These are phyloP conservation scores for Thalassophryne amazonica DNA, from an alignment of 2,797 vertebrate species.

Conservation along the genomic window DNA sequence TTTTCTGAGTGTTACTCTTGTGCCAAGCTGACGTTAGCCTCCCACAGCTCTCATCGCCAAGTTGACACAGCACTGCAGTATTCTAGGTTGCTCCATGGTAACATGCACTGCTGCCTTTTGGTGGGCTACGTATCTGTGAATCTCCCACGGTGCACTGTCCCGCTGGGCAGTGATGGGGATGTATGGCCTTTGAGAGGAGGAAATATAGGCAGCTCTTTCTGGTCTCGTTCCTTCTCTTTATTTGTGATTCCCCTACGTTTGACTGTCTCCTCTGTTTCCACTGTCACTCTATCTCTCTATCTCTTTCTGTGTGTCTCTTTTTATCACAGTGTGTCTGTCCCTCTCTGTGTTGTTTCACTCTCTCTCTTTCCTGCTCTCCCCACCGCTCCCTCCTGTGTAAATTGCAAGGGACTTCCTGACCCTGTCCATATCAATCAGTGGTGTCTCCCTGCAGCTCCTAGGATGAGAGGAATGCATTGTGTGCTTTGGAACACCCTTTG, in stretches of 20 bases:
- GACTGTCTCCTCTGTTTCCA: constrained; percentile 29
- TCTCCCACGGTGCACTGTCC: constrained; percentile 24
- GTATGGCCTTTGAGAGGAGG: background rate
- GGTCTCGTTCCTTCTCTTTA: background rate
- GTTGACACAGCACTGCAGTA: constrained; percentile 32
- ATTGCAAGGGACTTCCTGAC: constrained; percentile 69
- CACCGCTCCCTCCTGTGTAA: constrained; percentile 24
- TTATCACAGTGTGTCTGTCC: background rate
- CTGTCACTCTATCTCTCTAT: constrained; percentile 8
- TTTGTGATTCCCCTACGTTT: constrained; percentile 1
- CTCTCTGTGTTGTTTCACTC: constrained; percentile 23
- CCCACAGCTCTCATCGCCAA: constrained; percentile 44
- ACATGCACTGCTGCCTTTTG: constrained; percentile 20
- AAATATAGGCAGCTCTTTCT: background rate
- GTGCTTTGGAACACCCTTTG: constrained; percentile 67
- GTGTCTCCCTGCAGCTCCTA: constrained; percentile 56
- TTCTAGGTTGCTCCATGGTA: constrained; percentile 35
- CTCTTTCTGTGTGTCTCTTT: constrained; percentile 8
- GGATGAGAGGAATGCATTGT: constrained; percentile 77
- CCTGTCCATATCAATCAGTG: constrained; percentile 73
- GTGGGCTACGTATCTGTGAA: constrained; percentile 12
- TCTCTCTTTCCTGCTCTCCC: constrained; percentile 14
- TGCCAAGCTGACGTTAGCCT: constrained; percentile 60
- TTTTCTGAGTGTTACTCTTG: constrained; percentile 25
- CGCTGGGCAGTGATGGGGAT: background rate